Percentiles rank a stretch among this genome's conserved stretches.
Evolutionary conservation across 1,140 invertebrate genomes (phyloP).

Genomic region (Lepidotrigona ventralis): DNA sequence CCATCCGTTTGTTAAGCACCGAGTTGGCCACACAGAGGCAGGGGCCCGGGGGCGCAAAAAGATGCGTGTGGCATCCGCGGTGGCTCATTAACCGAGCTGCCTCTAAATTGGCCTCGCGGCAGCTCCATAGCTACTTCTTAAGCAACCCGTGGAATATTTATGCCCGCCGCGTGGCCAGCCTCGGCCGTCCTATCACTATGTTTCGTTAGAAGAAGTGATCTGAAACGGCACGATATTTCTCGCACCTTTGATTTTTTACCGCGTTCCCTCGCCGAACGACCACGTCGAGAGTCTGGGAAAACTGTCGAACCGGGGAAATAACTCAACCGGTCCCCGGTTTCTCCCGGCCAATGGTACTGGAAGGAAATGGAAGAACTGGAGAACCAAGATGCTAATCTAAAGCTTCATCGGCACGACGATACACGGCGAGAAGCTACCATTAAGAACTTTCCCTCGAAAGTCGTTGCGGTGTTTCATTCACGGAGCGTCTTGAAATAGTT

Average conservation of each 20-base stretch:
- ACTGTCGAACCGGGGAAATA: constrained; percentile 27
- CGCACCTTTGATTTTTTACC: constrained; percentile 39
- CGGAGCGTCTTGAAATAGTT: not conserved
- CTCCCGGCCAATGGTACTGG: not conserved
- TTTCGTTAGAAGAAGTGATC: constrained; percentile 9
- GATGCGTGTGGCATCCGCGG: constrained; percentile 74
- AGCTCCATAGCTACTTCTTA: constrained; percentile 69
- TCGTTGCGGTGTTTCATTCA: not conserved
- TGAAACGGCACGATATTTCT: constrained; percentile 32
- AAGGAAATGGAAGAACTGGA: not conserved
- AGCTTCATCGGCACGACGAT: not conserved
- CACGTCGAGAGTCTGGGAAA: constrained; percentile 16
- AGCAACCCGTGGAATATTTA: constrained; percentile 71
- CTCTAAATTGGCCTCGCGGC: constrained; percentile 77
- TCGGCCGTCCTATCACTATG: constrained; percentile 18
- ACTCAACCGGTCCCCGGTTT: not conserved
- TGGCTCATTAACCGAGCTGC: constrained; percentile 77
- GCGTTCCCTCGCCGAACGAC: not conserved
- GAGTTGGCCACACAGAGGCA: constrained; percentile 62
- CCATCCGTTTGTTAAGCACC: constrained; percentile 58
- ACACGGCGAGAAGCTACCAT: not conserved
- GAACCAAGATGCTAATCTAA: not conserved
- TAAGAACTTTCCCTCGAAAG: not conserved
- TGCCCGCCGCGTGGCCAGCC: constrained; percentile 70
- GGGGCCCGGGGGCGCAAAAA: constrained; percentile 69